phyloP scores from a whole-genome alignment of 2,797 vertebrate species.

The Tokudaia muenninki region DNA sequence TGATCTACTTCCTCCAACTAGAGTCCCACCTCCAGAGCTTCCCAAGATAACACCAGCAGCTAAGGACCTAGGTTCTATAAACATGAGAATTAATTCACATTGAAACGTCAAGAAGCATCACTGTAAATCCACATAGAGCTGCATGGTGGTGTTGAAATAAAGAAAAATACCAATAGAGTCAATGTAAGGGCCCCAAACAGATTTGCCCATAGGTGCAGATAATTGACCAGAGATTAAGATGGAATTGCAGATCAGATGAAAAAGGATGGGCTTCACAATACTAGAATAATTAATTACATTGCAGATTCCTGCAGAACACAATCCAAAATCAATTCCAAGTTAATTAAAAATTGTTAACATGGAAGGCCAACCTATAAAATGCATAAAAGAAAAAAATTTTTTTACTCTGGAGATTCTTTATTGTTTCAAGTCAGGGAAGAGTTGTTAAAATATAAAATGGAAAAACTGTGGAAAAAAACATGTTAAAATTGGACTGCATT shows the following conservation, averaged over 20 bases:
- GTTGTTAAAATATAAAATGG: neutral
- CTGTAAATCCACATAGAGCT: neutral
- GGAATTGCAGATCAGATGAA: neutral
- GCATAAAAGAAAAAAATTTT: neutral
- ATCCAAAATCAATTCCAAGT: conserved; percentile 47
- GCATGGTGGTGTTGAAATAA: neutral
- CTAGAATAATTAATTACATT: conserved; percentile 3
- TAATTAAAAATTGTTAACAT: conserved; percentile 54
- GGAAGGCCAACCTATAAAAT: conserved; percentile 25
- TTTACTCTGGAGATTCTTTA: neutral
- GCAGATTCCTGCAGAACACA: neutral
- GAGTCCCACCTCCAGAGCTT: neutral
- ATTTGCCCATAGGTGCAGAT: neutral
- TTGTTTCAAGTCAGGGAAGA: neutral
- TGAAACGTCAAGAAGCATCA: neutral
- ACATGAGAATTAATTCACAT: neutral
- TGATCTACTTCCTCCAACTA: neutral
- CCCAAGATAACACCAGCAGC: neutral
- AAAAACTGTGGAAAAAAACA: conserved; percentile 7
- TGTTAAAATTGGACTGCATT: conserved; percentile 10
- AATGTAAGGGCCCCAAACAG: neutral
- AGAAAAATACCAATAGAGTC: neutral
- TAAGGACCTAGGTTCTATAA: neutral
- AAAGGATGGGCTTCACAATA: neutral
- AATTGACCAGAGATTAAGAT: neutral